Evolutionary conservation across 2,113 vertebrate genomes (phyloP).

Genomic region (Empidonax alnorum): DNA sequence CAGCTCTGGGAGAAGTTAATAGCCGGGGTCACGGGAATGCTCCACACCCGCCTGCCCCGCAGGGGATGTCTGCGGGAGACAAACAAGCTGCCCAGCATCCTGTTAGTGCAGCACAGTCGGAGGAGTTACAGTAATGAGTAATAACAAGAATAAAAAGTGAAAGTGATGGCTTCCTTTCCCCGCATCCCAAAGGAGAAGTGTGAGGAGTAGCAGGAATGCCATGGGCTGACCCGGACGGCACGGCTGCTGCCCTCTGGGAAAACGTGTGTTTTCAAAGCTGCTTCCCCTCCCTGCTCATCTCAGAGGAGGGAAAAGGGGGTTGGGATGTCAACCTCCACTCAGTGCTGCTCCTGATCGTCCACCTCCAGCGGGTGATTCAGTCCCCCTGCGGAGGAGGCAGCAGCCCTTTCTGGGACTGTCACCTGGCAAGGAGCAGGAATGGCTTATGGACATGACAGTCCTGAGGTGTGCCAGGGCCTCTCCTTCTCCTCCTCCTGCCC

Average conservation of each 20-base stretch:
- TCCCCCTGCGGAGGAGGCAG: background rate
- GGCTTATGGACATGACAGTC: background rate
- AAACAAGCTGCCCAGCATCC: conserved; percentile 24
- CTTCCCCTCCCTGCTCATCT: background rate
- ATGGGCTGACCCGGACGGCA: accelerated
- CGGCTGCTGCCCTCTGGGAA: background rate
- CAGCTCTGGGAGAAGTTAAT: background rate
- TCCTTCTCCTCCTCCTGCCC: background rate
- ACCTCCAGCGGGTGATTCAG: accelerated
- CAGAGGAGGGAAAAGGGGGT: background rate
- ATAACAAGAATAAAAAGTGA: conserved; percentile 21
- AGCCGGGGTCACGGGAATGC: background rate
- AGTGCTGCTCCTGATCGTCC: accelerated
- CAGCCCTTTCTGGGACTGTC: background rate
- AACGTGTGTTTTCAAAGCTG: background rate
- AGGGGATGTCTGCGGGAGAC: background rate
- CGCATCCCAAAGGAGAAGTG: background rate
- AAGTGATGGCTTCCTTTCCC: background rate
- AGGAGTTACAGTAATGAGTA: background rate
- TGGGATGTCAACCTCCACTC: background rate
- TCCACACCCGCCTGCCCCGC: conserved; percentile 4
- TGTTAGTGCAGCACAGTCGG: background rate
- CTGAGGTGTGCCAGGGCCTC: background rate
- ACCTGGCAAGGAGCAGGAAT: accelerated
- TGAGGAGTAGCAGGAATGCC: background rate